Base-by-base conservation (phyloP, 2,113 vertebrate genomes). In the Dipodomys merriami region DNA sequence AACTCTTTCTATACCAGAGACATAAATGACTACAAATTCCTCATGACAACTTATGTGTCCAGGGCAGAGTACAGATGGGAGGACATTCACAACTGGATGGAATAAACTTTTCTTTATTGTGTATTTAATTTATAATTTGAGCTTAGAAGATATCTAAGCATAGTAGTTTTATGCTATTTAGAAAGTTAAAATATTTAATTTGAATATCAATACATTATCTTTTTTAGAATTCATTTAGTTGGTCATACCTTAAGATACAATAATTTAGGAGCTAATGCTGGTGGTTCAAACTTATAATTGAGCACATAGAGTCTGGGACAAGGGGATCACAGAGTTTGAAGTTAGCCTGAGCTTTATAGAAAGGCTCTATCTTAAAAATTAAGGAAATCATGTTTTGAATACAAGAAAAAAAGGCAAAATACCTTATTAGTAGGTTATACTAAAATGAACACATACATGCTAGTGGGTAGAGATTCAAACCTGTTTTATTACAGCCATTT, bases 141-240 rank as follows among this genome's bases (percentile, higher is more conserved):
- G 90, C 53, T 85, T 20, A 69, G 9, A 39, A 83, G 23, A 88
- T 19, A 78, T 73, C 20, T 11, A 88, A 33, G 78, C 5, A 39
- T 90, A 27, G 3, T 87, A 33, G 67, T 86, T 95, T 87, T 80
- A n/a, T 35, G 90, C 39, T 46, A 33, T 91, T 94, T 85, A 13
- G 82, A 96, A 85, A 13, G 60, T 77, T 86, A 44, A 95, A 92
- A 91, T 73, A 46, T 11, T 76, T 87, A 49, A 12, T 30, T 83
- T 67, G 76, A 81, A 81, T 74, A 57, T 68, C 76, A 83, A 83
- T 3, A 71, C 29, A 5, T 49, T 68, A 18, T 89, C n/a, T 77
- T 57, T 89, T 86, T 87, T 81, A 68, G 82, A 89, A 86, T 79
- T 83, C 65, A 71, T 77, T 92, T 91, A 76, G 64, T 33, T 82